phyloP scores from a whole-genome alignment of 2,888 invertebrate genomes.

The Bhutanitis thaidina region DNA sequence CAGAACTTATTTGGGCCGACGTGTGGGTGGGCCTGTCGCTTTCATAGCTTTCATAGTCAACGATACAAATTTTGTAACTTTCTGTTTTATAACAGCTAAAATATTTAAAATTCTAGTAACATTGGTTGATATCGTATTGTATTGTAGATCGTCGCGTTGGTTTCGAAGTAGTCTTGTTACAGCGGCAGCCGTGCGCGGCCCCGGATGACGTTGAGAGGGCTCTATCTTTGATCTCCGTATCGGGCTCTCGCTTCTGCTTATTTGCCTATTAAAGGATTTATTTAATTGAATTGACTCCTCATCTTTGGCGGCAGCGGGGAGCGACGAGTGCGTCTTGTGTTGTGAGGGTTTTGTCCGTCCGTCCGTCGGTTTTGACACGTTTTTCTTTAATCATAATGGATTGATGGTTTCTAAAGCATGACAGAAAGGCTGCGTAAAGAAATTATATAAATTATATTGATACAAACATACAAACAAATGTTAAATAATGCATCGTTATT shows the following conservation, averaged over 20 bases:
- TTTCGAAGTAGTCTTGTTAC: not conserved
- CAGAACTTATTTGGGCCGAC: too few relatives aligned
- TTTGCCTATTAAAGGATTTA: conserved; percentile 56
- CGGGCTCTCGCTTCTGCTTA: conserved; percentile 42
- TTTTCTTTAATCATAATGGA: not conserved
- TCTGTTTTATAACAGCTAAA: too few relatives aligned
- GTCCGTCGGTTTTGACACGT: not conserved
- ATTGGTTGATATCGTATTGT: too few relatives aligned
- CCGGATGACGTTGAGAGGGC: conserved; percentile 21
- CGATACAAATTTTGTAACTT: too few relatives aligned
- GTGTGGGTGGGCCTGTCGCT: too few relatives aligned
- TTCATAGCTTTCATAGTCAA: too few relatives aligned
- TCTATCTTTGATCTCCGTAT: conserved; percentile 25
- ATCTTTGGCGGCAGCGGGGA: conserved; percentile 23
- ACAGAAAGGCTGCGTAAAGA: too few relatives aligned
- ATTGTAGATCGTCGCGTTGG: too few relatives aligned
- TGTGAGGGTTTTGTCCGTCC: not conserved
- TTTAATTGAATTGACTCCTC: conserved; percentile 48
- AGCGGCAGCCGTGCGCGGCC: conserved; percentile 15
- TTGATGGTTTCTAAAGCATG: not conserved
- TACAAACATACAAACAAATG: too few relatives aligned
- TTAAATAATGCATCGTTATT: too few relatives aligned
- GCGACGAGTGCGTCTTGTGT: conserved; percentile 27
- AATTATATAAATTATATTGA: too few relatives aligned
- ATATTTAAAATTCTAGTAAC: too few relatives aligned